phyloP scores from a whole-genome alignment of 2,888 invertebrate species.

The Melanophora roralis region DNA sequence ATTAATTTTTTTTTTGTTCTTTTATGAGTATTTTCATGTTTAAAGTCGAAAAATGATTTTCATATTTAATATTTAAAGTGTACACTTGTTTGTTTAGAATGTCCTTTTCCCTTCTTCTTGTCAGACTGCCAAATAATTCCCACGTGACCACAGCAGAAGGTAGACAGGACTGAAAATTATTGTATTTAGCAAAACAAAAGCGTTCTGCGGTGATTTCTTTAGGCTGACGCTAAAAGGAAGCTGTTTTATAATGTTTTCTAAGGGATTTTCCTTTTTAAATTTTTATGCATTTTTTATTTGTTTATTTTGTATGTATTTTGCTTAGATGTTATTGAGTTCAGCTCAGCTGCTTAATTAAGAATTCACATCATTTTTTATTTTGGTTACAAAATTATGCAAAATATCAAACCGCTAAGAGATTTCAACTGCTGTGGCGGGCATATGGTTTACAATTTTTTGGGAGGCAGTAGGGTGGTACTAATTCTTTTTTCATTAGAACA shows the following conservation, averaged over 20 bases:
- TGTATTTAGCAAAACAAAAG: slow-evolving; percentile 5
- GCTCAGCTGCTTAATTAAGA: slow-evolving; percentile 75
- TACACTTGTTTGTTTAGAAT: slow-evolving; percentile 39
- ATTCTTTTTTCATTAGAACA: too few relatives aligned
- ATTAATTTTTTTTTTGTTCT: slow-evolving; percentile 22
- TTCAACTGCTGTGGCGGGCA: slow-evolving; percentile 6
- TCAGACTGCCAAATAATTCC: slow-evolving; percentile 64
- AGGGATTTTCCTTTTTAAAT: slow-evolving; percentile 40
- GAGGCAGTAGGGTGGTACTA: neutral
- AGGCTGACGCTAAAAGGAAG: neutral
- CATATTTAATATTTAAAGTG: slow-evolving; percentile 61
- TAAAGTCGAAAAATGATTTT: slow-evolving; percentile 37
- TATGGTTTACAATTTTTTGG: neutral
- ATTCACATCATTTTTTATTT: slow-evolving; percentile 78
- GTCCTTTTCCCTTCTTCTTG: neutral
- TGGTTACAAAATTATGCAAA: slow-evolving; percentile 77
- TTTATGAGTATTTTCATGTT: slow-evolving; percentile 12
- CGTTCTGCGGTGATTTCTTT: slow-evolving; percentile 38
- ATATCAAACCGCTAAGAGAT: slow-evolving; percentile 60
- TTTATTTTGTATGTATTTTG: slow-evolving; percentile 19
- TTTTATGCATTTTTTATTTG: slow-evolving; percentile 50
- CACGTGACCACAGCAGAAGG: slow-evolving; percentile 60
- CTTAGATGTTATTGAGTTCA: too few relatives aligned
- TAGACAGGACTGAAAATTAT: slow-evolving; percentile 28
- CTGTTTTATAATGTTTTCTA: slow-evolving; percentile 45